Percentiles rank a stretch among this genome's conserved stretches.
Evolutionary conservation across 2,113 vertebrate genomes (phyloP).

Genomic region (Nycticorax nycticorax): DNA sequence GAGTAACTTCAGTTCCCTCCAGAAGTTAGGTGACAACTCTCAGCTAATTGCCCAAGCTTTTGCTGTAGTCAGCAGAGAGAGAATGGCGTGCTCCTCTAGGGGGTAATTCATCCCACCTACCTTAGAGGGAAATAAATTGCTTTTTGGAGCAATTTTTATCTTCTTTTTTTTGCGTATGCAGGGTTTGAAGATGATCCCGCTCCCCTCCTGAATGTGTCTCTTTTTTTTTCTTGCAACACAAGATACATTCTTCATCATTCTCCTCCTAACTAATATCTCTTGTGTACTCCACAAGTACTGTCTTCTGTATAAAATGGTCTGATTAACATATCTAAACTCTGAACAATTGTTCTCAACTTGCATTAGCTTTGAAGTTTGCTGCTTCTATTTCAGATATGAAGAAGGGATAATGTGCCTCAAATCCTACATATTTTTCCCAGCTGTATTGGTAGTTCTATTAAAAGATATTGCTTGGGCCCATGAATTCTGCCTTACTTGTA

Average conservation of each 20-base stretch:
- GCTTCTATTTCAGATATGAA: constrained; percentile 51
- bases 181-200: not conserved
- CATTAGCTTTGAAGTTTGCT: constrained; percentile 56
- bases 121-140: not conserved
- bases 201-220: not conserved
- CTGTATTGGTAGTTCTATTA: constrained; percentile 13
- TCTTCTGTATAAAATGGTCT: constrained; percentile 1
- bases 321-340: constrained; percentile 55
- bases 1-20: not conserved
- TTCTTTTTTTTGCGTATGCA: not conserved
- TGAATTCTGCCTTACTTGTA: not conserved
- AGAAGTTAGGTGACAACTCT: not conserved
- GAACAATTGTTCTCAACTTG: constrained; percentile 38
- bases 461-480: not conserved
- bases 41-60: not conserved
- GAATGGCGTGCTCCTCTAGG: not conserved
- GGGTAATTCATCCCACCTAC: constrained; percentile 14
- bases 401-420: constrained; percentile 29
- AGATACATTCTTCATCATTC: not conserved
- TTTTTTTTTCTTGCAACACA: not conserved
- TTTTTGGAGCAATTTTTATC: constrained; percentile 2
- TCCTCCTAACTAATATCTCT: not conserved
- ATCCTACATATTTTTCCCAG: not conserved
- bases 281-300: constrained; percentile 20
- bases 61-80: constrained; percentile 35